phyloP scores from a whole-genome alignment of 2,113 vertebrate genomes.

The Pangasianodon gigas region DNA sequence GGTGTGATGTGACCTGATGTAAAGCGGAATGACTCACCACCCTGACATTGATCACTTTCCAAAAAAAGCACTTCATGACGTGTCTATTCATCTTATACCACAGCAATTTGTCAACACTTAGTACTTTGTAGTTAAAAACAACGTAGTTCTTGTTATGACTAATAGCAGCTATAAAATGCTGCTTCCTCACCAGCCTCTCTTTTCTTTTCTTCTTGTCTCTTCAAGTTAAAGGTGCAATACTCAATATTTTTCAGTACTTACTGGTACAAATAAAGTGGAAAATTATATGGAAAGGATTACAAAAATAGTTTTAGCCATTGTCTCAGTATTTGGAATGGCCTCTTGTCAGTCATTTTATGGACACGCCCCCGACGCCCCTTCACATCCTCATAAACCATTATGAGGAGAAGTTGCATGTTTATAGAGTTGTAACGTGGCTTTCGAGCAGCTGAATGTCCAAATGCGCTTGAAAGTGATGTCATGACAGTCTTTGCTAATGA shows the following conservation, averaged over 20 bases:
- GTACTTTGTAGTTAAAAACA: not conserved
- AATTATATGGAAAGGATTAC: not conserved
- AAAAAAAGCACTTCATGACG: not conserved
- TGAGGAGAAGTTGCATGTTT: no score
- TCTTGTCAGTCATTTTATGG: no score
- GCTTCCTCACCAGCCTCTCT: not conserved
- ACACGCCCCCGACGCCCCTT: not conserved
- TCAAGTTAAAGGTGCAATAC: not conserved
- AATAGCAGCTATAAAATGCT: not conserved
- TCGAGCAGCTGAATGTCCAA: no score
- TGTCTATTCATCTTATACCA: not conserved
- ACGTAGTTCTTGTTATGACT: not conserved
- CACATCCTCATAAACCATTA: no score
- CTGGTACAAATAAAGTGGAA: not conserved
- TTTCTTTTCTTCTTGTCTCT: not conserved
- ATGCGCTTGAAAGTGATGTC: no score
- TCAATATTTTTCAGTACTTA: not conserved
- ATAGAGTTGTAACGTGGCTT: no score
- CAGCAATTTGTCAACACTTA: not conserved
- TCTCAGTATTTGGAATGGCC: not conserved
- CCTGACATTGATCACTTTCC: not conserved
- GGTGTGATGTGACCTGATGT: not conserved
- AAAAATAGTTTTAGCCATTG: not conserved
- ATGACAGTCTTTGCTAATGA: no score
- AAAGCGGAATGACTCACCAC: not conserved